A percentile compares a stretch with the other conserved stretches of the same genome.
Conservation (phyloP, 2,797 vertebrate species). For the Fratercula arctica region DNA sequence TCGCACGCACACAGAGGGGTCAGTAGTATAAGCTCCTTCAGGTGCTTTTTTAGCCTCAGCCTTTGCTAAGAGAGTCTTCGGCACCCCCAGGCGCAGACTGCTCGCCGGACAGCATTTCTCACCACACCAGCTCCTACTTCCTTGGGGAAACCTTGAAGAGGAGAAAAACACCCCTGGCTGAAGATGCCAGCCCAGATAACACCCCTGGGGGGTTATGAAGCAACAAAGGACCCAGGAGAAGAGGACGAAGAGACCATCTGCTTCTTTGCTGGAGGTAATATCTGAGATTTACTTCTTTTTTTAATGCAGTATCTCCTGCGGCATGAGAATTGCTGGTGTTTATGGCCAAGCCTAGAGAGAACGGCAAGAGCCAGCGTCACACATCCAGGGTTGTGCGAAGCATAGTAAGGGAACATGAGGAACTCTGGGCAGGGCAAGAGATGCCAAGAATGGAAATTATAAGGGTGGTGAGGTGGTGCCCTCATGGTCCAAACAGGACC, state of each 20-base stretch:
- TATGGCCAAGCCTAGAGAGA: not conserved
- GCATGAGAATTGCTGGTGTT: not conserved
- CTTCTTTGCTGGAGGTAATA: constrained; percentile 66
- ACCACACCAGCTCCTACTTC: constrained; percentile 61
- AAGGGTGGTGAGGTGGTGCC: not conserved
- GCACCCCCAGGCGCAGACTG: constrained; percentile 51
- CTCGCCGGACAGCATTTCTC: constrained; percentile 62
- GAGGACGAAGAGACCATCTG: constrained; percentile 8
- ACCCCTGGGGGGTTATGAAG: not conserved
- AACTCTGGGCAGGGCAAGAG: not conserved
- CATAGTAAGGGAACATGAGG: accelerated
- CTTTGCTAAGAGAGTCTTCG: constrained; percentile 46
- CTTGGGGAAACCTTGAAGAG: constrained; percentile 46
- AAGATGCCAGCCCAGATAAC: not conserved
- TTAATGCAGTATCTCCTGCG: not conserved
- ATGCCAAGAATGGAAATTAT: not conserved
- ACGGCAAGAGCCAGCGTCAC: not conserved
- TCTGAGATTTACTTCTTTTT: not conserved
- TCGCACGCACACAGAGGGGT: accelerated
- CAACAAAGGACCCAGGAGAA: not conserved
- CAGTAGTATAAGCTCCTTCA: constrained; percentile 27
- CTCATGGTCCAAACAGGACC: not conserved
- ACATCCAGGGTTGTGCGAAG: not conserved
- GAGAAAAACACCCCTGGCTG: not conserved
- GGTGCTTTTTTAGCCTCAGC: constrained; percentile 47